phyloP scores from a whole-genome alignment of 2,113 vertebrate species.

The Arenaria interpres region DNA sequence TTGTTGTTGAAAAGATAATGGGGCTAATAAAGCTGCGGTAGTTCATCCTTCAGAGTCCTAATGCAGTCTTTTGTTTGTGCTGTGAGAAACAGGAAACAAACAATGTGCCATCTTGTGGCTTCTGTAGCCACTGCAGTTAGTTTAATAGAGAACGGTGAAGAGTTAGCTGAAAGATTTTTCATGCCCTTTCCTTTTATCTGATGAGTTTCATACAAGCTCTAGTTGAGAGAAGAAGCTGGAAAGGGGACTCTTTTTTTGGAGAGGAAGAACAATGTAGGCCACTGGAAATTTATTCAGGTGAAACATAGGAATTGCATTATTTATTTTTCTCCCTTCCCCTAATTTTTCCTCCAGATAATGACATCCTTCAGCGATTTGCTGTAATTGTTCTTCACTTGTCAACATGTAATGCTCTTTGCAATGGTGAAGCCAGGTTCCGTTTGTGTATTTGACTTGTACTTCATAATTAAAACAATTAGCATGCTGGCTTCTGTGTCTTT shows the following conservation, averaged over 20 bases:
- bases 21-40: not conserved
- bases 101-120: conserved; percentile 72
- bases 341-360: not conserved
- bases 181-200: not conserved
- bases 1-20: not conserved
- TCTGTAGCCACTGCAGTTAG: conserved; percentile 16
- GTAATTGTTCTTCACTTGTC: not conserved
- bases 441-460: not conserved
- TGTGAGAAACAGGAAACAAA: not conserved
- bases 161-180: not conserved
- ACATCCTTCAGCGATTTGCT: not conserved
- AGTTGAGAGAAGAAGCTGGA: not conserved
- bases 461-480: conserved; percentile 1
- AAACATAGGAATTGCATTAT: not conserved
- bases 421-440: not conserved
- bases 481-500: not conserved
- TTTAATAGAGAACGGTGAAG: not conserved
- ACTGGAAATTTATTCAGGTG: not conserved
- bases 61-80: not conserved
- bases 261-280: rapidly evolving
- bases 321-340: not conserved
- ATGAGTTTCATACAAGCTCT: not conserved
- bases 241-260: not conserved
- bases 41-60: not conserved
- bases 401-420: not conserved